Base-by-base conservation (phyloP, 2,113 vertebrate species). In the Tretioscincus oriximinensis region DNA sequence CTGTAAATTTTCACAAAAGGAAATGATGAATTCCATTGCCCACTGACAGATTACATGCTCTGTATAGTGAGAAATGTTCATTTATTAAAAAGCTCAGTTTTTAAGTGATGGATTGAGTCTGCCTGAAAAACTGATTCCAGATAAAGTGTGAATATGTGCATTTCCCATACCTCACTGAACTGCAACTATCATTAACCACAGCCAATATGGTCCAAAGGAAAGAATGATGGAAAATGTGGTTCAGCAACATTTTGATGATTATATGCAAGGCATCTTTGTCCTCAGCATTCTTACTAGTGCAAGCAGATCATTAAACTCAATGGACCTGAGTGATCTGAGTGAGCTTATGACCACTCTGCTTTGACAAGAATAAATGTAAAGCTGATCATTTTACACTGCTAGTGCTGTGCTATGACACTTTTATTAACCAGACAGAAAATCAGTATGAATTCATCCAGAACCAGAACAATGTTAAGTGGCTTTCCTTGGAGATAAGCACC, bases 401-500 rank as follows among this genome's bases (percentile, higher is more conserved):
- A 31, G 66, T 73, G 75, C 79, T 91, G 91, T 90, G 81, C 74
- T 84, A 83, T 82, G 1, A 77, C 77, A 84, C 91, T 78, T 77
- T 84, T 70, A 78, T 81, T 90, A 87, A 73, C 54, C 79, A 85
- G 84, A 78, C 84, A 91, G 81, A 45, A 11, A 29, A 86, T 73
- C 76, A 84, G 73, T 67, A 67, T 29, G 14, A 66, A 87, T 73
- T 77, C 85, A 74, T 67, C 64, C 35, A 80, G 81, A 69, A 85
- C 76, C 29, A 35, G 80, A 72, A 88, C 87, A 90, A 6, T 82
- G 80, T 81, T 84, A 76, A 81, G 81, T 76, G 54, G 47, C 72
- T 85, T 61, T 67, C 68, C 79, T 87, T 41, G 88, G 90, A 92
- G 81, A 11, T 41, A 90, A 90, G 86, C 81, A 92, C 82, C 88